These are phyloP conservation scores for Pao palembangensis DNA, from an alignment of 2,113 vertebrate species.

Conservation along the genomic window DNA sequence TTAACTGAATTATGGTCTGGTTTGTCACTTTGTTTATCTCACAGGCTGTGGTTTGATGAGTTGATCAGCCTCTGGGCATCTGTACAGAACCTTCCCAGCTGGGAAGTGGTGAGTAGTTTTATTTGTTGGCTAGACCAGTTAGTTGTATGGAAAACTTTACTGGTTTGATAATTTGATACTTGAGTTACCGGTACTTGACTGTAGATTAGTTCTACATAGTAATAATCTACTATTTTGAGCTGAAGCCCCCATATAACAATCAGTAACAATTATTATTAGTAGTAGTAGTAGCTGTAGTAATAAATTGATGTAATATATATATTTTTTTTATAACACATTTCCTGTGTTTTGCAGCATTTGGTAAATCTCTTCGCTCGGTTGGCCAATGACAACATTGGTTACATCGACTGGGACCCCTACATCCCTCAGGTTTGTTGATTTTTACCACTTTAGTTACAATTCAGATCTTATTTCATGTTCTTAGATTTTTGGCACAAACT, in stretches of 20 bases:
- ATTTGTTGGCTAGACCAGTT: neutral
- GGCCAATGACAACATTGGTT: conserved; percentile 96
- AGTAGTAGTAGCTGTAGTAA: no score
- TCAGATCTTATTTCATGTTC: neutral
- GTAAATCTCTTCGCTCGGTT: conserved; percentile 96
- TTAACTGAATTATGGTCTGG: neutral
- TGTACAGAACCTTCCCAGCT: conserved; percentile 96
- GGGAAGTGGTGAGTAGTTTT: conserved; percentile 89
- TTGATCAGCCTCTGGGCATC: conserved; percentile 92
- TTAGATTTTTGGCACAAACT: no score
- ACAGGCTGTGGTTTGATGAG: conserved; percentile 97
- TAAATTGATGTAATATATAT: neutral
- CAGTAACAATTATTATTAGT: no score
- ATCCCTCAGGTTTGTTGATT: conserved; percentile 87
- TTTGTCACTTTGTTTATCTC: conserved; percentile 20
- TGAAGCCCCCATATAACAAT: no score
- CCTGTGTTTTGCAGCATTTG: conserved; percentile 78
- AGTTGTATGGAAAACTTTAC: neutral
- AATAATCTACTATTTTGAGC: no score
- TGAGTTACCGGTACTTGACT: no score
- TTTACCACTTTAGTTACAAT: neutral
- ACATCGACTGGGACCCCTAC: conserved; percentile 96
- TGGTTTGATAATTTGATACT: neutral
- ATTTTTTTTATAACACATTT: neutral
- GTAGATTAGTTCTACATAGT: no score